Conservation (phyloP, 2,888 invertebrate genomes). For the Prenolepis imparis region DNA sequence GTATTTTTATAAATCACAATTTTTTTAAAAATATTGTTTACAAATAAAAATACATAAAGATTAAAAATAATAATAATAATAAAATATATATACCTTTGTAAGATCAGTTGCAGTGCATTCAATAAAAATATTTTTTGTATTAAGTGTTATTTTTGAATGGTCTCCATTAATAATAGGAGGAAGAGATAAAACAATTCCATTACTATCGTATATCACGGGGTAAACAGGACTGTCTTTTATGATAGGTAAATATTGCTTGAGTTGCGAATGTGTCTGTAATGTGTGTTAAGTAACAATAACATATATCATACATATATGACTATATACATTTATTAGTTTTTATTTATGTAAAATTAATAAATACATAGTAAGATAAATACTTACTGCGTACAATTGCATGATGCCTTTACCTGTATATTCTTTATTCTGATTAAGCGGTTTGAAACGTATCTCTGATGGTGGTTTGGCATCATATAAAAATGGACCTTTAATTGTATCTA, state of each 20-base stretch:
- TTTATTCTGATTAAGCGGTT: slow-evolving; percentile 95
- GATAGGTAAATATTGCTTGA: slow-evolving; percentile 97
- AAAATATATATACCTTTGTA: slow-evolving; percentile 91
- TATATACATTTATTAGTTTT: background rate
- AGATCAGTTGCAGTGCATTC: slow-evolving; percentile 99
- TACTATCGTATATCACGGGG: slow-evolving; percentile 97
- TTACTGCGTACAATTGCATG: slow-evolving; percentile 96
- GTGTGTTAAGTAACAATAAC: background rate
- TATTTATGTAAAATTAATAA: background rate
- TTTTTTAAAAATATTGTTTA: background rate
- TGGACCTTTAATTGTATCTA: slow-evolving; percentile 96
- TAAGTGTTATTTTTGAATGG: slow-evolving; percentile 96
- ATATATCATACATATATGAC: slow-evolving; percentile 30
- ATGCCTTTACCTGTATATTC: slow-evolving; percentile 94
- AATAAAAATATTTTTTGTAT: slow-evolving; percentile 98
- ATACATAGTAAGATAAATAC: no score
- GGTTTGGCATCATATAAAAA: slow-evolving; percentile 96
- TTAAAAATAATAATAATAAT: background rate
- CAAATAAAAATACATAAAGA: slow-evolving; percentile 10
- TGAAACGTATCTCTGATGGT: slow-evolving; percentile 95
- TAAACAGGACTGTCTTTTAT: slow-evolving; percentile 97
- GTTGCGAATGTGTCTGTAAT: slow-evolving; percentile 93
- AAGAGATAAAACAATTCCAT: slow-evolving; percentile 96
- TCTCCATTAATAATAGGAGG: slow-evolving; percentile 99
- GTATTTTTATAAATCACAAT: background rate